Percentiles rank a stretch among this genome's conserved stretches.
Conservation (phyloP, 2,113 vertebrate genomes). For the Polypterus bichir region DNA sequence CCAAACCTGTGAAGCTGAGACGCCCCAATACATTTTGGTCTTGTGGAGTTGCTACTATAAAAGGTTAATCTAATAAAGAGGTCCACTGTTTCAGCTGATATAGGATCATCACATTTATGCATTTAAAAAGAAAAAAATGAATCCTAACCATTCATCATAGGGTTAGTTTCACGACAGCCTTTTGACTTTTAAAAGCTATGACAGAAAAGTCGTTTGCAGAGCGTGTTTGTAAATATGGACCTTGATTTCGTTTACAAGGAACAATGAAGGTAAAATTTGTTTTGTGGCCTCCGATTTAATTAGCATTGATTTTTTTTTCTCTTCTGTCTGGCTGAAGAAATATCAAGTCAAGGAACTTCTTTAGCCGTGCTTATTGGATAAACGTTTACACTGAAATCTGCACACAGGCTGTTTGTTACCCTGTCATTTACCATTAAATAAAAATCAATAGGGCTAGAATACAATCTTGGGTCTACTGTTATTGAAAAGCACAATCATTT, state of each 20-base stretch:
- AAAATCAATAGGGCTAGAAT: slow-evolving; percentile 56
- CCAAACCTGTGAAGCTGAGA: too few species aligned
- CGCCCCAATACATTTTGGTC: too few species aligned
- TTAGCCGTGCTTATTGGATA: slow-evolving; percentile 61
- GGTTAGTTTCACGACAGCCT: background rate
- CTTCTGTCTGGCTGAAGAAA: slow-evolving; percentile 52
- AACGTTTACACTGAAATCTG: slow-evolving; percentile 40
- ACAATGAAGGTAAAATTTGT: slow-evolving; percentile 57
- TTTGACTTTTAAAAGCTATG: slow-evolving; percentile 20
- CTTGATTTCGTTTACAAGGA: slow-evolving; percentile 29
- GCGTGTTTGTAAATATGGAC: slow-evolving; percentile 11
- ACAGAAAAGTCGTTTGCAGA: slow-evolving; percentile 14
- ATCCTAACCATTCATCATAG: slow-evolving; percentile 2
- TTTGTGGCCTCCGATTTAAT: slow-evolving; percentile 75
- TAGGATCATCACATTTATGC: slow-evolving; percentile 1
- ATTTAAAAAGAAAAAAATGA: background rate
- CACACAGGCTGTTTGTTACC: slow-evolving; percentile 45
- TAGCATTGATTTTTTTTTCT: slow-evolving; percentile 70
- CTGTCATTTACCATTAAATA: slow-evolving; percentile 61
- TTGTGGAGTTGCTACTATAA: slow-evolving; percentile 7
- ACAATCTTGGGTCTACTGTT: slow-evolving; percentile 32
- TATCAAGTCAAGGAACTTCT: slow-evolving; percentile 61
- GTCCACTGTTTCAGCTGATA: background rate
- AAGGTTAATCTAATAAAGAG: slow-evolving; percentile 11
- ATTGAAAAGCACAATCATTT: slow-evolving; percentile 38